Evolutionary conservation across 2,113 vertebrate species (phyloP).

Genomic region (Passer montanus): DNA sequence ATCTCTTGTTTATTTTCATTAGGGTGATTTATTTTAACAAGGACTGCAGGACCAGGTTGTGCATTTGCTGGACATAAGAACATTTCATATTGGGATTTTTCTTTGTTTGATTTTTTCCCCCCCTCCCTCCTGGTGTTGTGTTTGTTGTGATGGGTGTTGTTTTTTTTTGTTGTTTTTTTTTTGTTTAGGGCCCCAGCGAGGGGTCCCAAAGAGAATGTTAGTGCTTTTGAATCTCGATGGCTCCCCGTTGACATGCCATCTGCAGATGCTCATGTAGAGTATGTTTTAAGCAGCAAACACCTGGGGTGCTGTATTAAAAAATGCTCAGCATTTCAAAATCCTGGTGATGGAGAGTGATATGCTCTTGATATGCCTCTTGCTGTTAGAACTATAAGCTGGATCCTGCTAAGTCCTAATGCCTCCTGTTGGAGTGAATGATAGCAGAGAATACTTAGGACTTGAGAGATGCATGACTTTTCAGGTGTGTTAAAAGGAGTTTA

Average conservation of each 20-base stretch:
- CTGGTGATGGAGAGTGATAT: slow-evolving; percentile 49
- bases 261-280: slow-evolving; percentile 58
- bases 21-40: not conserved
- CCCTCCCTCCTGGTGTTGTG: not conserved
- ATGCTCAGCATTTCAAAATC: slow-evolving; percentile 60
- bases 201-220: slow-evolving; percentile 5
- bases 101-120: too few relatives aligned
- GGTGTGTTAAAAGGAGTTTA: slow-evolving; percentile 23
- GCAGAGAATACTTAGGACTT: not conserved
- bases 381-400: slow-evolving; percentile 47
- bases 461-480: not conserved
- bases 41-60: not conserved
- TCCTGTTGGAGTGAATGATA: slow-evolving; percentile 45
- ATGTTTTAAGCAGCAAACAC: slow-evolving; percentile 61
- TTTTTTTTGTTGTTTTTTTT: not conserved
- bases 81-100: not conserved
- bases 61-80: not conserved
- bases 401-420: slow-evolving; percentile 40
- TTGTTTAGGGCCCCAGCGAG: not conserved
- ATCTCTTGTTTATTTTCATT: not conserved
- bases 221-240: slow-evolving; percentile 45
- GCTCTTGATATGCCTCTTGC: slow-evolving; percentile 46
- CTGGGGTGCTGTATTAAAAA: slow-evolving; percentile 66
- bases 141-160: not conserved
- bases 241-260: slow-evolving; percentile 52